These are phyloP conservation scores for Cinclus cinclus DNA, from an alignment of 2,113 vertebrate genomes.

Conservation along the genomic window DNA sequence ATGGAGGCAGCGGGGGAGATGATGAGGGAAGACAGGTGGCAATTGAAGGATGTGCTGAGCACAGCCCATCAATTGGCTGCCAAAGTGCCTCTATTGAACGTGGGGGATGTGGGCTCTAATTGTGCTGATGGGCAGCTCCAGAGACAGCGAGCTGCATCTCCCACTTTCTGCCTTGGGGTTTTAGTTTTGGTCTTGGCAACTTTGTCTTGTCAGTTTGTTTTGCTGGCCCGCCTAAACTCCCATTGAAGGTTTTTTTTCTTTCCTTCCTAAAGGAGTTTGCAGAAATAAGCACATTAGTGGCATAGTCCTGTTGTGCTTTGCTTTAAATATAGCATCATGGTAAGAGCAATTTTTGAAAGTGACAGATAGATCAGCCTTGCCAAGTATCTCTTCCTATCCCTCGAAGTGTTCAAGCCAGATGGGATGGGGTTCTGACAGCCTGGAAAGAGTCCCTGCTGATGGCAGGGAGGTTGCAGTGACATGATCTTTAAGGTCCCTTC, in stretches of 20 bases:
- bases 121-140: background rate
- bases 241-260: background rate
- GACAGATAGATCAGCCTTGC: background rate
- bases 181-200: background rate
- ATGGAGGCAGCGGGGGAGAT: slow-evolving; percentile 11
- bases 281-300: background rate
- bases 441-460: background rate
- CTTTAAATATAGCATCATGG: background rate
- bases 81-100: background rate
- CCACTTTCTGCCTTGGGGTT: background rate
- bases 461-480: background rate
- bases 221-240: background rate
- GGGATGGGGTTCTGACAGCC: background rate
- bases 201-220: background rate
- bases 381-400: background rate
- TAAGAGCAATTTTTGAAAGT: background rate
- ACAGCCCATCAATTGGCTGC: background rate
- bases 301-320: background rate
- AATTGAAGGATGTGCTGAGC: slow-evolving; percentile 23
- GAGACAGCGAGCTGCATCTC: background rate
- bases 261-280: background rate
- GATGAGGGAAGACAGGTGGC: slow-evolving; percentile 16
- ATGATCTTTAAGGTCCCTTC: background rate
- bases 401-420: background rate
- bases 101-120: background rate